Evolutionary conservation across 2,888 invertebrate species (phyloP).

Genomic region (Rhingia campestris): DNA sequence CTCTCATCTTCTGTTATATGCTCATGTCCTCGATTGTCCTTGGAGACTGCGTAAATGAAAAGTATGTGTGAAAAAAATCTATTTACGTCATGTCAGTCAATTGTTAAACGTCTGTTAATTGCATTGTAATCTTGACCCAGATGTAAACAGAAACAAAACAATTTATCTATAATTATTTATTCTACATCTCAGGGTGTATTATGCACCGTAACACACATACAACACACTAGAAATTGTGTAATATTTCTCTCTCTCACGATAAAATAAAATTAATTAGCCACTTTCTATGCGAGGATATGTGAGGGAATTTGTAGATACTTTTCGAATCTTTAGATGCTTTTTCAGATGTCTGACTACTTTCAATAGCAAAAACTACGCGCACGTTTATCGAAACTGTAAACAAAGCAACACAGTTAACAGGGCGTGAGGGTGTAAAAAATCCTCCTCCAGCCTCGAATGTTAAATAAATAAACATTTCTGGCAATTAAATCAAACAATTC

Average conservation of each 20-base stretch:
- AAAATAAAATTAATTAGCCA: constrained; percentile 60
- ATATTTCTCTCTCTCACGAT: constrained; percentile 48
- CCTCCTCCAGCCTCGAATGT: constrained; percentile 18
- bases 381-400: constrained; percentile 49
- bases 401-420: constrained; percentile 28
- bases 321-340: constrained; percentile 29
- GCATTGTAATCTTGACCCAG: constrained; percentile 57
- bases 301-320: constrained; percentile 30
- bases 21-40: too few relatives aligned
- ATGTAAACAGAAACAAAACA: constrained; percentile 16
- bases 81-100: background rate
- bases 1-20: too few relatives aligned
- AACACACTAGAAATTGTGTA: constrained; percentile 4
- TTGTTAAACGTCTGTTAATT: constrained; percentile 42
- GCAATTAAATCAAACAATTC: constrained; percentile 52
- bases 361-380: constrained; percentile 44
- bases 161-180: constrained; percentile 38
- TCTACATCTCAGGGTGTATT: constrained; percentile 15
- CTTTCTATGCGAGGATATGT: constrained; percentile 26
- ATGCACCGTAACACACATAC: constrained; percentile 18
- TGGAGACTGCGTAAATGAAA: too few relatives aligned
- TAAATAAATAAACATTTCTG: constrained; percentile 53
- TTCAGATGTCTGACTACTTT: constrained; percentile 51
- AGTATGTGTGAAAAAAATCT: too few relatives aligned
- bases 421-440: constrained; percentile 7